Evolutionary conservation across 2,888 invertebrate genomes (phyloP).

Genomic region (Nemurella pictetii): DNA sequence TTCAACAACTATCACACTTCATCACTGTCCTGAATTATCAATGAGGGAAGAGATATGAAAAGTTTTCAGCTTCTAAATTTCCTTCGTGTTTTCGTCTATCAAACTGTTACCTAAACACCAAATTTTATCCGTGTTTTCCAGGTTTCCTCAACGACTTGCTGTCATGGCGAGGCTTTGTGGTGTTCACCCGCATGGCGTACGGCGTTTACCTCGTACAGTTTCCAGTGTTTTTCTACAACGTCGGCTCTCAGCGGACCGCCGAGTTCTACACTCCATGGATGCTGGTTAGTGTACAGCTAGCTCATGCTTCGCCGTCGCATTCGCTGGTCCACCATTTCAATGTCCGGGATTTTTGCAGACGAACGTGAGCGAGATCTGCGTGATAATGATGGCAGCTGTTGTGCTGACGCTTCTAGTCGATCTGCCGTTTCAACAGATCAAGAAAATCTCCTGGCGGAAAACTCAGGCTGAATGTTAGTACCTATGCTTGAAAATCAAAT

Average conservation of each 20-base stretch:
- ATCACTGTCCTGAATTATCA: too few relatives aligned
- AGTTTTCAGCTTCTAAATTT: too few relatives aligned
- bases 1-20: too few relatives aligned
- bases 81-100: too few relatives aligned
- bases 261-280: constrained; percentile 56
- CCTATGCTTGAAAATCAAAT: background rate
- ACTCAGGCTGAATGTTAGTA: background rate
- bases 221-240: constrained; percentile 66
- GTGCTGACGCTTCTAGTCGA: constrained; percentile 59
- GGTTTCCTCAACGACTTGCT: constrained; percentile 50
- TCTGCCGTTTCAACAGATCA: constrained; percentile 63
- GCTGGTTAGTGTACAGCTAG: constrained; percentile 54
- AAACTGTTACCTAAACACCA: too few relatives aligned
- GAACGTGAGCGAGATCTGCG: constrained; percentile 55
- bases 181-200: constrained; percentile 64
- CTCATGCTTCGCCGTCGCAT: background rate
- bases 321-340: constrained; percentile 44
- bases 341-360: constrained; percentile 51
- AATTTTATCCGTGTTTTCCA: too few relatives aligned
- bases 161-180: constrained; percentile 58
- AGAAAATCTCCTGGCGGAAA: constrained; percentile 47
- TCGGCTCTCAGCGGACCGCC: constrained; percentile 59
- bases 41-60: too few relatives aligned
- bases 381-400: constrained; percentile 55
- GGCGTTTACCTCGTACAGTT: constrained; percentile 65